Percentiles rank a stretch among this genome's conserved stretches.
These are phyloP conservation scores for Phylloscopus whistleri DNA, from an alignment of 2,113 vertebrate genomes.

Conservation along the genomic window DNA sequence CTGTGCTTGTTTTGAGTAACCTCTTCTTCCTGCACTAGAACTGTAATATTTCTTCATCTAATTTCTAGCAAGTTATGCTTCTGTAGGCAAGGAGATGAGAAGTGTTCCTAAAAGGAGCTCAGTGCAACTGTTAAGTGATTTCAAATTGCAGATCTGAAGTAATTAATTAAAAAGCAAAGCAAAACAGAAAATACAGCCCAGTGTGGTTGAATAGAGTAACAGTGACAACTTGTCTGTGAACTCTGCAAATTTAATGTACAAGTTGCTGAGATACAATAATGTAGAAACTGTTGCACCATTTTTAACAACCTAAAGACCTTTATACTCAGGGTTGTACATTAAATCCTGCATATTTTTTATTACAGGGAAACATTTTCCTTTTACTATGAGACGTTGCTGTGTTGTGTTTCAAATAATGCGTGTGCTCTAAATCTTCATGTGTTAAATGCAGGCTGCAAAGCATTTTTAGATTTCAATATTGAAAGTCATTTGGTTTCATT, in stretches of 20 bases:
- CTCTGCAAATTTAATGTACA: neutral
- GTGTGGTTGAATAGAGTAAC: neutral
- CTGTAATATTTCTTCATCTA: neutral
- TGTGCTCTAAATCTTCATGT: neutral
- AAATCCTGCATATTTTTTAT: neutral
- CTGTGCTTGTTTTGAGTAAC: neutral
- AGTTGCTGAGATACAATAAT: rapidly evolving
- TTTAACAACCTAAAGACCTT: neutral
- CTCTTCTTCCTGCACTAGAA: neutral
- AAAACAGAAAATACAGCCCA: neutral
- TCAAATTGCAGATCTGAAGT: neutral
- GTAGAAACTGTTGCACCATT: neutral
- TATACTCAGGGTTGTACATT: neutral
- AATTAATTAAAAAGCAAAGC: neutral
- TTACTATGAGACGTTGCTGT: neutral
- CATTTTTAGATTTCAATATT: neutral
- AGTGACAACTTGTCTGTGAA: neutral
- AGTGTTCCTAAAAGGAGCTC: neutral
- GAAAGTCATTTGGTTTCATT: neutral
- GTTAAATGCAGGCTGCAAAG: neutral
- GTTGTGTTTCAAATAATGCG: neutral
- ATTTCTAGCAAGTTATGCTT: neutral
- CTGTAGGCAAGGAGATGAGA: neutral
- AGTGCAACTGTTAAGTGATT: neutral
- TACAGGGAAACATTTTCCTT: neutral